Conservation (phyloP, 2,113 vertebrate genomes). For the Guaruba guarouba region DNA sequence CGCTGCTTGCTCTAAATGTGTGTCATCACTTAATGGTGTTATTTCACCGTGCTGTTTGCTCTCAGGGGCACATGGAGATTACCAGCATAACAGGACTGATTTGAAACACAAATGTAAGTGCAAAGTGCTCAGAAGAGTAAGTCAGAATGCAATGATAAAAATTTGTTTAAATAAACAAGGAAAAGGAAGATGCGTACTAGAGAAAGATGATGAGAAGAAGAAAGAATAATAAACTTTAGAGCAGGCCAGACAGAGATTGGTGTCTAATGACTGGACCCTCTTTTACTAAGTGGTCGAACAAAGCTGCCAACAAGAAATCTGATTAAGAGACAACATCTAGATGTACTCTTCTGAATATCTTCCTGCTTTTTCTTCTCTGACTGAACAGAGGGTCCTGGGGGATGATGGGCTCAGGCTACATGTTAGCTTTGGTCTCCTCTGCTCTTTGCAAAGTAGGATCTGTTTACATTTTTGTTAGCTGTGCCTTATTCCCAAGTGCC, state of each 20-base stretch:
- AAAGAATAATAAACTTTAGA: background rate
- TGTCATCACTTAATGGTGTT: background rate
- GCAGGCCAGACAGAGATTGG: background rate
- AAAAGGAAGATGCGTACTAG: background rate
- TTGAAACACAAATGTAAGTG: background rate
- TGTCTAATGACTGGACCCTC: background rate
- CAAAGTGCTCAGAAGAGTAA: background rate
- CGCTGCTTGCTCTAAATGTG: background rate
- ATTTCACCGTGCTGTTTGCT: background rate
- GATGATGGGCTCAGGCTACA: background rate
- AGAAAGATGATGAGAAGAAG: background rate
- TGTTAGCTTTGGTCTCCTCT: background rate
- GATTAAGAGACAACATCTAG: background rate
- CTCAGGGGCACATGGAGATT: background rate
- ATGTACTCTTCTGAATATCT: background rate
- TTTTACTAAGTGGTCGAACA: background rate
- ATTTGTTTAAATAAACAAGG: background rate
- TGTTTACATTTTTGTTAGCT: background rate
- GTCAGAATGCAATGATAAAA: background rate
- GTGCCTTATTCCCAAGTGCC: background rate
- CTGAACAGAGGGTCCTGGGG: background rate
- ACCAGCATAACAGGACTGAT: background rate
- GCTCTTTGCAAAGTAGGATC: background rate
- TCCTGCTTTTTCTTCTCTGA: background rate
- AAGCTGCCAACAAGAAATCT: background rate